Percentiles rank a stretch among this genome's conserved stretches.
These are phyloP conservation scores for Pantala flavescens DNA, from an alignment of 1,140 invertebrate species.

Conservation along the genomic window DNA sequence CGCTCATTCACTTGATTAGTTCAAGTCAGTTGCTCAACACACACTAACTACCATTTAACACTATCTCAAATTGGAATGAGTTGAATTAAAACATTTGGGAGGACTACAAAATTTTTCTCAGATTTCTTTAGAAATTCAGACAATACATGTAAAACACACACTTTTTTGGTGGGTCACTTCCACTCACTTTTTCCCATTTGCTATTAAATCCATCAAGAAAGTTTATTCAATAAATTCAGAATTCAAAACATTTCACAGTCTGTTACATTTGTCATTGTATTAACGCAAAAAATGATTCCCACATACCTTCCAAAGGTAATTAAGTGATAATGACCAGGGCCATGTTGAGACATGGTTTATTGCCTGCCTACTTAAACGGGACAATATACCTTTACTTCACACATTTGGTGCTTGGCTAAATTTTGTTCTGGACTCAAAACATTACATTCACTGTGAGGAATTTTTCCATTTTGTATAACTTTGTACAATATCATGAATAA, in stretches of 20 bases:
- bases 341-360: slow-evolving; percentile 6
- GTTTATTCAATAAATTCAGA: slow-evolving; percentile 8
- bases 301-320: neutral
- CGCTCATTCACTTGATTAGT: slow-evolving; percentile 9
- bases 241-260: slow-evolving; percentile 8
- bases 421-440: neutral
- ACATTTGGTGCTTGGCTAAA: neutral
- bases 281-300: slow-evolving; percentile 1
- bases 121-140: slow-evolving; percentile 10
- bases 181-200: slow-evolving; percentile 5
- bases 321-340: slow-evolving; percentile 8
- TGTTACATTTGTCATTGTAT: slow-evolving; percentile 3
- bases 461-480: slow-evolving; percentile 8
- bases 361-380: neutral
- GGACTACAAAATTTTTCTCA: neutral
- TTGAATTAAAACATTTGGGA: neutral
- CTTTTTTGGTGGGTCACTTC: slow-evolving; percentile 4
- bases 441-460: neutral
- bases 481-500: slow-evolving; percentile 2
- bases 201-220: slow-evolving; percentile 10
- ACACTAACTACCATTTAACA: neutral
- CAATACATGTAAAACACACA: slow-evolving; percentile 7
- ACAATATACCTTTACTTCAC: neutral
- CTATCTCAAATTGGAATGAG: slow-evolving; percentile 3
- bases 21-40: slow-evolving; percentile 8